Evolutionary conservation across 2,797 vertebrate species (phyloP).

Genomic region (Semotilus atromaculatus): DNA sequence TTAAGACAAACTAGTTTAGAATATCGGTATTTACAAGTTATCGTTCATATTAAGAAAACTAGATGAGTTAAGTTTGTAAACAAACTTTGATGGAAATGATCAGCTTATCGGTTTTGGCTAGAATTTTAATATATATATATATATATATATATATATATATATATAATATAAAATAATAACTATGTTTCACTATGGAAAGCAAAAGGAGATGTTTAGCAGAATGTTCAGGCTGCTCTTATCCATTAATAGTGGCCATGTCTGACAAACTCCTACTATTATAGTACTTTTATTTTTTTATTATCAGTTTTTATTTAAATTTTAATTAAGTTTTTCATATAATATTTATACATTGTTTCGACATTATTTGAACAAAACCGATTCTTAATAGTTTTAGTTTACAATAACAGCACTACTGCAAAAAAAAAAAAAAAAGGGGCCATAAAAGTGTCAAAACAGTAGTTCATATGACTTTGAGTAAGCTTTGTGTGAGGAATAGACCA

Average conservation of each 20-base stretch:
- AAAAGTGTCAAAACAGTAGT: background rate
- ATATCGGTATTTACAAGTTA: background rate
- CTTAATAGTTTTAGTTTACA: background rate
- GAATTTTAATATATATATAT: no score
- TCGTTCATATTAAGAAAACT: background rate
- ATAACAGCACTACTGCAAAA: background rate
- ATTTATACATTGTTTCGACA: background rate
- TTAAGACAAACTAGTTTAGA: background rate
- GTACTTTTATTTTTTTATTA: no score
- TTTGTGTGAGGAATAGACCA: background rate
- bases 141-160: no score
- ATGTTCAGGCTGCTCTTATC: background rate
- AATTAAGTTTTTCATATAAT: background rate
- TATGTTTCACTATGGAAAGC: background rate
- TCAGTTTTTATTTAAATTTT: background rate
- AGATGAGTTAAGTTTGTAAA: no score
- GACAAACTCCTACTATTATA: no score
- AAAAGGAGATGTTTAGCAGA: background rate
- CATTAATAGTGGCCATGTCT: background rate
- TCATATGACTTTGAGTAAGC: background rate
- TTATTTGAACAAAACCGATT: background rate
- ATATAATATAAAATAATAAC: background rate
- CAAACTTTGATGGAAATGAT: background rate
- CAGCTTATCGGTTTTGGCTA: background rate
- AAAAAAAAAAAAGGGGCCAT: background rate